Conservation (phyloP, 2,797 vertebrate genomes). For the Pantherophis alleghaniensis region DNA sequence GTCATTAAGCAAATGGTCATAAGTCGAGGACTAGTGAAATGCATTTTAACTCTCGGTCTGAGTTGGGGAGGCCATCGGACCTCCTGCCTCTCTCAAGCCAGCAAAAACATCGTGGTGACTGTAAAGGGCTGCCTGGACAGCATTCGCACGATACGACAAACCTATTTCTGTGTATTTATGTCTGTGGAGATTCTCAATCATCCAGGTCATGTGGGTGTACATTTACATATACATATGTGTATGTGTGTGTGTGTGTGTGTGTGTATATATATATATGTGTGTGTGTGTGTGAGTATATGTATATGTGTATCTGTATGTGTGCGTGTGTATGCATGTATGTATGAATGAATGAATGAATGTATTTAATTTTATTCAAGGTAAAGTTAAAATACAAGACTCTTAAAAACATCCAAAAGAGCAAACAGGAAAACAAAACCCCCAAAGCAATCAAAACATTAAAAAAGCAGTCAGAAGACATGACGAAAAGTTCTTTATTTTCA, state of each 20-base stretch:
- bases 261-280: too few relatives aligned
- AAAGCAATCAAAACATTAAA: too few relatives aligned
- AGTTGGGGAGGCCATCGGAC: background rate
- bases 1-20: background rate
- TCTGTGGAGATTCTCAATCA: background rate
- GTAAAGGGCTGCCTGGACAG: background rate
- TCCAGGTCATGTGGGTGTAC: rapidly evolving
- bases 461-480: too few relatives aligned
- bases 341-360: too few relatives aligned
- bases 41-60: background rate
- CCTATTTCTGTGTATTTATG: background rate
- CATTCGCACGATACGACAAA: rapidly evolving
- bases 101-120: background rate
- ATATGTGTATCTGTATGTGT: too few relatives aligned
- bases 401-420: too few relatives aligned
- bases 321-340: too few relatives aligned
- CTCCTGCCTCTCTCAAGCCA: background rate
- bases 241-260: too few relatives aligned
- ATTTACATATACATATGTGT: too few relatives aligned
- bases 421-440: too few relatives aligned
- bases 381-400: background rate
- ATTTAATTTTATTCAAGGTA: background rate
- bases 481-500: too few relatives aligned
- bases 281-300: too few relatives aligned
- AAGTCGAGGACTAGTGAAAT: background rate